A percentile compares a stretch with the other conserved stretches of the same genome.
Evolutionary conservation across 2,888 invertebrate genomes (phyloP).

Genomic region (Digitonthophagus gazella): DNA sequence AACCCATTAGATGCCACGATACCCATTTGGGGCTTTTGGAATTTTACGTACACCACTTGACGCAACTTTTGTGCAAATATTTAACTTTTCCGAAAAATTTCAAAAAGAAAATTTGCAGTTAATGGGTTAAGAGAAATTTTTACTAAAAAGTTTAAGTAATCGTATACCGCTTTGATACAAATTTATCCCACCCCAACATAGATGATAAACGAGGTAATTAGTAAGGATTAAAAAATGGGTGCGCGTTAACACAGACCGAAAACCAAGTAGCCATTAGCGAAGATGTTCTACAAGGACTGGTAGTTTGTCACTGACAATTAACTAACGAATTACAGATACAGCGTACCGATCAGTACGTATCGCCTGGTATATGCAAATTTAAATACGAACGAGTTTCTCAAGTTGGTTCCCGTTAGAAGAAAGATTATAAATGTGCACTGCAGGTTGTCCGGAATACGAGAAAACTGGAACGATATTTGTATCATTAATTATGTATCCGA

Average conservation of each 20-base stretch:
- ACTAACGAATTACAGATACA: not conserved
- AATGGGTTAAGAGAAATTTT: too few species aligned
- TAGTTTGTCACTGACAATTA: slow-evolving; percentile 14
- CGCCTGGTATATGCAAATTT: slow-evolving; percentile 3
- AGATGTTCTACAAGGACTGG: slow-evolving; percentile 8
- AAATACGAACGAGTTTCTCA: not conserved
- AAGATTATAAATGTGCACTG: slow-evolving; percentile 6
- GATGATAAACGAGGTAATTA: slow-evolving; percentile 14
- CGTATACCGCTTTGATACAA: not conserved
- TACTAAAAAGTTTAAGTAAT: too few species aligned
- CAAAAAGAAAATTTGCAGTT: too few species aligned
- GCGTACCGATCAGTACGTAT: slow-evolving; percentile 1
- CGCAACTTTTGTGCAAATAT: too few species aligned
- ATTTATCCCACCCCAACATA: not conserved
- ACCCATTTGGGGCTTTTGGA: too few species aligned
- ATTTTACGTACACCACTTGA: too few species aligned
- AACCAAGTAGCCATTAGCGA: slow-evolving; percentile 9
- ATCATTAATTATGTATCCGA: not conserved
- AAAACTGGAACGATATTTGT: not conserved
- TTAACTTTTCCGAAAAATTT: too few species aligned
- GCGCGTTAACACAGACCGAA: slow-evolving; percentile 6
- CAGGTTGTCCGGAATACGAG: not conserved
- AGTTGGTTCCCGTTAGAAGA: slow-evolving; percentile 1
- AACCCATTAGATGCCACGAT: too few species aligned
- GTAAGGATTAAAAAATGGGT: slow-evolving; percentile 3